Base-by-base conservation (phyloP, 2,888 invertebrate genomes). In the Theretra japonica region DNA sequence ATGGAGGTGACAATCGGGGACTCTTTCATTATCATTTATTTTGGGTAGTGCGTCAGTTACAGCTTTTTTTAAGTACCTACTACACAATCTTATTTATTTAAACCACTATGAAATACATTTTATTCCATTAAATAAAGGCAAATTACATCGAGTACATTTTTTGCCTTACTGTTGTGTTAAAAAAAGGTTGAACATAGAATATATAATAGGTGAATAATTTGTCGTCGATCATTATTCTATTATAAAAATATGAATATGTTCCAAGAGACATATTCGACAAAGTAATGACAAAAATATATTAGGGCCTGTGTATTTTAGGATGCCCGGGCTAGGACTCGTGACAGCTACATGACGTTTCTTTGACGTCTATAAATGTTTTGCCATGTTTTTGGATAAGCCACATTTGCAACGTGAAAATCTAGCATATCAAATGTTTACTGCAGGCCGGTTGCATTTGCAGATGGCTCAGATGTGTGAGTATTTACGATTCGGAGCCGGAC, bases 401-500 rank as follows among this genome's bases (percentile, higher is more conserved):
- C 56, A 48, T 48, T 57, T 59, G 48, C 70, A 33, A 50, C 15
- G 50, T 50, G 23, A 75, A 73, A 77, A 79, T 77, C 75, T 65
- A 72, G 72, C 70, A 69, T 82, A 75, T 79, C 74, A 72, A 76
- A 77, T 79, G 78, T 78, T 75, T 76, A 75, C 75, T 76, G 76
- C 74, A 76, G 74, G 77, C 76, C 72, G 70, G 82, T 77, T 84
- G 86, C 87, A 84, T 81, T 85, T 79, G 85, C 88, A 89, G 89
- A 88, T 90, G 90, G 75, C 77, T 76, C 72, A 68, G 73, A 73
- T 60, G 77, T 78, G 83, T 87, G 72, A 69, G 50, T 86, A 86
- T 93, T 93, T 90, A 92, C 87, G 90, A 90, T 83, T 79, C 80
- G 80, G 82, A 80, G 86, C 88, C 90, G 90, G 90, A 88, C 90